Evolutionary conservation across 2,113 vertebrate species (phyloP), one percentile per base, ranked within the genome.

Genomic region (Pomatorhinus ruficollis): DNA sequence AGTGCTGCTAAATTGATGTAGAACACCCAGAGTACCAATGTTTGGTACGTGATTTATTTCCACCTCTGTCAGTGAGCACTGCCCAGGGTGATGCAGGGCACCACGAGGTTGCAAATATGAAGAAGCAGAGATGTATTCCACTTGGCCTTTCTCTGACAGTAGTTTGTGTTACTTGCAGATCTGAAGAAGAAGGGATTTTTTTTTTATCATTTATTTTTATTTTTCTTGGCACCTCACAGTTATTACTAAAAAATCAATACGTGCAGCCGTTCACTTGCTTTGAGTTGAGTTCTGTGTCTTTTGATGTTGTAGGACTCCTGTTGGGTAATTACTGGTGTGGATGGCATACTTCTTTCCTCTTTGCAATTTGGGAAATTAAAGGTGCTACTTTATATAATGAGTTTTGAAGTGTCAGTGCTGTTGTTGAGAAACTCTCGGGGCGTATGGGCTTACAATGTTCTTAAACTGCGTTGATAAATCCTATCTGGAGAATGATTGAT

Each of bases 91-190:
- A 31, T 37, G 7, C 28, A 37, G 69, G 35, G 56, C 57, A 63
- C 24, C 28, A 30, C 0, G 0, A 45, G 39, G 31, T 11, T 71
- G 37, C 35, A 27, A 15, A 30, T 47, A 28, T 25, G 24, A 70
- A 75, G 56, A 6, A n/a, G 24, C 24, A 40, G 37, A 72, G 53
- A 27, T 56, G 10, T 5, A 7, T 83, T 65, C 31, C 23, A 25
- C 31, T 35, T 61, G 37, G 12, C 65, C 37, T 76, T 93, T 69
- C 28, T 79, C 63, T 72, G 28, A 23, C 19, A 28, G 5, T 47
- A 42, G 11, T 71, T 91, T 74, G 42, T 64, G 24, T 50, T 87
- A 25, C 10, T 79, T 49, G 49, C 11, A 57, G 20, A 69, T 76
- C 19, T 24, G 57, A 74, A 44, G 25, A 12, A 11, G 30, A 76